phyloP scores from a whole-genome alignment of 1,140 invertebrate species.

The Solen grandis region DNA sequence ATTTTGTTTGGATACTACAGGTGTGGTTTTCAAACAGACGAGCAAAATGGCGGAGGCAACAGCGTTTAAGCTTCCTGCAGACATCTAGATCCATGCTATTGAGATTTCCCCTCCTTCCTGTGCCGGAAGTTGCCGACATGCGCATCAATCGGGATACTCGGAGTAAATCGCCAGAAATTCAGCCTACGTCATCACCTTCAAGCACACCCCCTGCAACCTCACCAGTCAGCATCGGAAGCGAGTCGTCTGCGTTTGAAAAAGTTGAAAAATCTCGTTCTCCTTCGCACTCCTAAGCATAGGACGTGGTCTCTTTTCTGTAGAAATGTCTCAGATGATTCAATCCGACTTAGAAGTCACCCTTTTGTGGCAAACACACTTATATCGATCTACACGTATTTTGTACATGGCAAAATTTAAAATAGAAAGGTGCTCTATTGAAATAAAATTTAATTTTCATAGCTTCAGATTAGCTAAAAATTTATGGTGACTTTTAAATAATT shows the following conservation, averaged over 20 bases:
- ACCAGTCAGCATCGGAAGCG: conserved; percentile 21
- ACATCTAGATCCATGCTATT: conserved; percentile 45
- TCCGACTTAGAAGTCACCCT: too few relatives aligned
- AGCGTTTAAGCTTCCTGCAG: conserved; percentile 71
- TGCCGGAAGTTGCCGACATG: conserved; percentile 15
- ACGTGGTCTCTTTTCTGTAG: too few relatives aligned
- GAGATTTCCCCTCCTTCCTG: conserved; percentile 32
- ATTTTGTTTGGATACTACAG: too few relatives aligned
- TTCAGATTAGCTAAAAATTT: too few relatives aligned
- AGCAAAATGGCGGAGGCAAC: conserved; percentile 95
- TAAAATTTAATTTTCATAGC: too few relatives aligned
- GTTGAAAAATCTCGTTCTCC: background rate
- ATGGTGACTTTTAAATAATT: too few relatives aligned
- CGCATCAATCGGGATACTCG: background rate
- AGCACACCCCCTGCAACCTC: conserved; percentile 2
- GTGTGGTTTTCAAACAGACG: conserved; percentile 99
- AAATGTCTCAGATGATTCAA: too few relatives aligned
- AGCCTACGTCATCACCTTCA: background rate
- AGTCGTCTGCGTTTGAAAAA: conserved; percentile 36
- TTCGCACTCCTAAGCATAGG: background rate
- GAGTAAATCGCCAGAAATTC: background rate
- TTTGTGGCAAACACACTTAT: too few relatives aligned
- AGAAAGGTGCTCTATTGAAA: too few relatives aligned
- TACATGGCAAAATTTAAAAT: too few relatives aligned
- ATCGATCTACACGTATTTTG: too few relatives aligned